Percentiles rank a stretch among this genome's conserved stretches.
These are phyloP conservation scores for Tauraco hartlaubi DNA, from an alignment of 2,797 vertebrate genomes.

Conservation along the genomic window DNA sequence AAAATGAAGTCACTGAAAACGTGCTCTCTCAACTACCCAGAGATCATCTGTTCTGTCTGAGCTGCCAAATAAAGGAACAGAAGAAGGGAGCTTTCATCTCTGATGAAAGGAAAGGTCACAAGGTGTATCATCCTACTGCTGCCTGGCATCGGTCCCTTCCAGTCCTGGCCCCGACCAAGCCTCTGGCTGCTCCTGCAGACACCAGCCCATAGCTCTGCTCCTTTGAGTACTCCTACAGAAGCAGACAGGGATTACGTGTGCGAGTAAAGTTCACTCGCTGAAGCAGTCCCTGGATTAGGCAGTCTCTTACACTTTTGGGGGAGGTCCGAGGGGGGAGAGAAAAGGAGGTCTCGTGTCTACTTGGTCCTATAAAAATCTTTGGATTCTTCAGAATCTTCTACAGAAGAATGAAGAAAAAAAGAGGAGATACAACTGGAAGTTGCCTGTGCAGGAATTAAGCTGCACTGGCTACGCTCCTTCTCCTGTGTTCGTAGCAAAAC, in stretches of 20 bases:
- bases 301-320: not conserved
- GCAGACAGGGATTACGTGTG: accelerated
- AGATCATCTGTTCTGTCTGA: slow-evolving; percentile 8
- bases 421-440: not conserved
- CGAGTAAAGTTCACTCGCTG: not conserved
- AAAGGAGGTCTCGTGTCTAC: not conserved
- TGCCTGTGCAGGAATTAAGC: not conserved
- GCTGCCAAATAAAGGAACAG: not conserved
- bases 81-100: not conserved
- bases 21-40: slow-evolving; percentile 12
- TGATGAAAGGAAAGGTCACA: not conserved
- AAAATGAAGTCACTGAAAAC: slow-evolving; percentile 65
- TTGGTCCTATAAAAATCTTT: not conserved
- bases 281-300: not conserved
- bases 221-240: accelerated
- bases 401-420: not conserved
- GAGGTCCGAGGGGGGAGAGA: accelerated
- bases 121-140: not conserved
- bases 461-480: not conserved
- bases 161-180: not conserved
- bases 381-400: not conserved
- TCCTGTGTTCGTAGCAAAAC: not conserved
- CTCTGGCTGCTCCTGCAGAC: not conserved
- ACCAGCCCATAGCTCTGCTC: not conserved
- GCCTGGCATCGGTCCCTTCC: not conserved